phyloP scores from a whole-genome alignment of 2,113 vertebrate species.

The Malurus melanocephalus region DNA sequence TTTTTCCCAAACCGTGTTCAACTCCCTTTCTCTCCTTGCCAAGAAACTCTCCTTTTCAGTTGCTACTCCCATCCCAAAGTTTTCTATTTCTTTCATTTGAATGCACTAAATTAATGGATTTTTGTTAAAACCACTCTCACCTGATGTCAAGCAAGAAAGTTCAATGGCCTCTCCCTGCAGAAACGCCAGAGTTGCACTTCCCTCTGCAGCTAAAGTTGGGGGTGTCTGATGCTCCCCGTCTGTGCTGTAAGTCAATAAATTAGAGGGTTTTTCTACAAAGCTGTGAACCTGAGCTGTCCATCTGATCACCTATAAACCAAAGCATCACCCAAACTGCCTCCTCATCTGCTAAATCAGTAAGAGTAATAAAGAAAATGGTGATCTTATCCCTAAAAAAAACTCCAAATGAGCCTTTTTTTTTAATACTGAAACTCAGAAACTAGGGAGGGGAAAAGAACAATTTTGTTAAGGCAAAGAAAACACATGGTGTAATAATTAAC shows the following conservation, averaged over 20 bases:
- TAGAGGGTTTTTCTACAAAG: neutral
- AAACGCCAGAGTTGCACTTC: neutral
- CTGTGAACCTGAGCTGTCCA: neutral
- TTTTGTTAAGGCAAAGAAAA: neutral
- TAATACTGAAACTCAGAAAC: neutral
- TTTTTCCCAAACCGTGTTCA: neutral
- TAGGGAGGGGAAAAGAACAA: neutral
- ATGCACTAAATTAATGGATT: neutral
- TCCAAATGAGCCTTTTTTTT: neutral
- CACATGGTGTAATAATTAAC: neutral
- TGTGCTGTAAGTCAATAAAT: neutral
- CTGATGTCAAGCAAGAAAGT: neutral
- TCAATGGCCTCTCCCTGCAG: neutral
- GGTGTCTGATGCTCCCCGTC: neutral
- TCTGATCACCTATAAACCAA: neutral
- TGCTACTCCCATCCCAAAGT: neutral
- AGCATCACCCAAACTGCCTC: neutral
- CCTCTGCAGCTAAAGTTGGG: neutral
- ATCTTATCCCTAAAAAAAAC: neutral
- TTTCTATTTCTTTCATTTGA: neutral
- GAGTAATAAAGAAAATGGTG: neutral
- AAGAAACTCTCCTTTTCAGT: neutral
- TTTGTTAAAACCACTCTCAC: neutral
- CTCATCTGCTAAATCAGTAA: neutral
- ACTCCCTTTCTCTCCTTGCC: neutral